A percentile compares a stretch with the other conserved stretches of the same genome.
Conservation (phyloP, 2,797 vertebrate genomes). For the Betta splendens region DNA sequence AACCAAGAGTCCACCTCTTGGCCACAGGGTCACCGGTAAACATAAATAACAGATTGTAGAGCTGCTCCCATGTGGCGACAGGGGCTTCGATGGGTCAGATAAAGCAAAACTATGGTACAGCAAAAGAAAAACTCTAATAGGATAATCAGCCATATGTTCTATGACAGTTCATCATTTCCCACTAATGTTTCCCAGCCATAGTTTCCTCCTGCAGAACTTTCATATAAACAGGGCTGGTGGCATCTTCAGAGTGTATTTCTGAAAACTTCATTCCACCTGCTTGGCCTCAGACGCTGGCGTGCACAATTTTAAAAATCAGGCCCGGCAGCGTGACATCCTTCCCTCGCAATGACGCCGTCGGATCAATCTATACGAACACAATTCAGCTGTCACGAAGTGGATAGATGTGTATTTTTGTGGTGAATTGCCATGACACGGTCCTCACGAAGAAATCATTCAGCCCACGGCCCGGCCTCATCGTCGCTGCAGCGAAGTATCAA, state of each 20-base stretch:
- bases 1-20: slow-evolving; percentile 60
- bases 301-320: slow-evolving; percentile 44
- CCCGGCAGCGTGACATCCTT: slow-evolving; percentile 24
- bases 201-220: slow-evolving; percentile 24
- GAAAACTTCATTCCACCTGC: slow-evolving; percentile 36
- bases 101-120: slow-evolving; percentile 71
- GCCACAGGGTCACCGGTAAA: slow-evolving; percentile 71
- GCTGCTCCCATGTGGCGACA: slow-evolving; percentile 52
- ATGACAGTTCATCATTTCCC: slow-evolving; percentile 72
- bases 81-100: slow-evolving; percentile 62
- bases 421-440: not conserved
- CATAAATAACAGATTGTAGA: slow-evolving; percentile 75
- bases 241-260: slow-evolving; percentile 36
- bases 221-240: slow-evolving; percentile 38
- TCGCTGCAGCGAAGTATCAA: slow-evolving; percentile 60
- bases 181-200: slow-evolving; percentile 64
- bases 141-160: slow-evolving; percentile 80
- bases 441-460: slow-evolving; percentile 13
- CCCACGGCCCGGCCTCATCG: slow-evolving; percentile 35
- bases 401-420: slow-evolving; percentile 3
- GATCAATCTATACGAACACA: slow-evolving; percentile 31
- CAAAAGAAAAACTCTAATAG: slow-evolving; percentile 67
- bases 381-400: slow-evolving; percentile 12
- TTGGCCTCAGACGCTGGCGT: slow-evolving; percentile 31
- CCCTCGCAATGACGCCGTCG: slow-evolving; percentile 29